phyloP scores from a whole-genome alignment of 2,888 invertebrate genomes.

The Lycaena phlaeas region DNA sequence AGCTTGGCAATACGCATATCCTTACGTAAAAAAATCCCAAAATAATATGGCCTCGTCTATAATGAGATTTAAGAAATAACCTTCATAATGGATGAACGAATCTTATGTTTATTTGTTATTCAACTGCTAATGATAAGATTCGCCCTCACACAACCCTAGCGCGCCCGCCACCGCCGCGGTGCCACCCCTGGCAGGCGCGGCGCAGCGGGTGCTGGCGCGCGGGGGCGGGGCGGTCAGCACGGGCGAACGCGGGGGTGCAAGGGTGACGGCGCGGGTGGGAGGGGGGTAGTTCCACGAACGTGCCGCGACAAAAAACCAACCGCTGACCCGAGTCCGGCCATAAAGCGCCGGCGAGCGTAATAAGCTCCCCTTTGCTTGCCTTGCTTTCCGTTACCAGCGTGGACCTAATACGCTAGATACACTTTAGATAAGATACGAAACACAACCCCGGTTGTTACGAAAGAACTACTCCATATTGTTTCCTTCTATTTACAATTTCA shows the following conservation, averaged over 20 bases:
- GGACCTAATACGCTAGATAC: background rate
- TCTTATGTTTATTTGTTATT: slow-evolving; percentile 6
- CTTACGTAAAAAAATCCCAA: too few relatives aligned
- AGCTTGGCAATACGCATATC: too few relatives aligned
- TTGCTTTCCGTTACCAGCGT: slow-evolving; percentile 30
- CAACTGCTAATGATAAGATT: slow-evolving; percentile 8
- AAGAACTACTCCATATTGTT: too few relatives aligned
- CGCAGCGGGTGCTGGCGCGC: slow-evolving; percentile 25
- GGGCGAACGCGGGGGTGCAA: slow-evolving; percentile 31
- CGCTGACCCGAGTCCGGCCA: slow-evolving; percentile 55
- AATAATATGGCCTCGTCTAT: background rate
- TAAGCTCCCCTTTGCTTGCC: slow-evolving; percentile 48
- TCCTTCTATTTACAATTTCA: too few relatives aligned
- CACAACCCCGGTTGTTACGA: too few relatives aligned
- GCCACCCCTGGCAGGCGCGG: too few relatives aligned
- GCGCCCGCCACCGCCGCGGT: too few relatives aligned
- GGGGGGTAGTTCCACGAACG: slow-evolving; percentile 32
- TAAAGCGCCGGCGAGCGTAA: slow-evolving; percentile 54
- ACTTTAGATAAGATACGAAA: background rate
- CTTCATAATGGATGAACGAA: background rate
- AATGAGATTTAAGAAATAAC: background rate
- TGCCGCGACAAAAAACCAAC: slow-evolving; percentile 58
- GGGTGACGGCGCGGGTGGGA: slow-evolving; percentile 21
- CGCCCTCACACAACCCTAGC: slow-evolving; percentile 16
- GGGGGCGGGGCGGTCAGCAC: slow-evolving; percentile 13